Conservation (phyloP, 2,113 vertebrate genomes). For the Aphyosemion australe region DNA sequence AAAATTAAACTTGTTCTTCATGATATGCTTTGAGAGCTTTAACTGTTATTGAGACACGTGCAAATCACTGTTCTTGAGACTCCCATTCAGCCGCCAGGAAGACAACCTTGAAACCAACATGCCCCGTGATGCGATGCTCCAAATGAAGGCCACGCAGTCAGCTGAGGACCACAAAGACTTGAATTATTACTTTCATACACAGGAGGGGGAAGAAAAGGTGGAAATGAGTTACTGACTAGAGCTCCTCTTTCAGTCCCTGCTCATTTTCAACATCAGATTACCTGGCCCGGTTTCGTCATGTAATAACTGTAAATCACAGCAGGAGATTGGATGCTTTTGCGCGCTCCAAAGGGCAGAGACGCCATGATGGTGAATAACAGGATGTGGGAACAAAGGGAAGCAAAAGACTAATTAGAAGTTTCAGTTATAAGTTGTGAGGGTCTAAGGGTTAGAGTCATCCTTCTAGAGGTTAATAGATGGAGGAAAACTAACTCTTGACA, state of each 20-base stretch:
- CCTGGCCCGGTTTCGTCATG: slow-evolving; percentile 30
- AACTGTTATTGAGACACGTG: slow-evolving; percentile 20
- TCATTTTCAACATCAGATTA: slow-evolving; percentile 70
- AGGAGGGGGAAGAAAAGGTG: slow-evolving; percentile 44
- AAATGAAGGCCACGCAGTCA: slow-evolving; percentile 41
- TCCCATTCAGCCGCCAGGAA: slow-evolving; percentile 5
- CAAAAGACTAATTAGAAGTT: slow-evolving; percentile 71
- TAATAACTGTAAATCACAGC: slow-evolving; percentile 77
- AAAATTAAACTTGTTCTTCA: slow-evolving; percentile 21
- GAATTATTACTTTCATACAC: slow-evolving; percentile 59
- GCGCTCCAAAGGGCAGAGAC: slow-evolving; percentile 65
- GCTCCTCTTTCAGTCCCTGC: slow-evolving; percentile 53
- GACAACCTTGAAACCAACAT: slow-evolving; percentile 60
- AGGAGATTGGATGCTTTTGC: slow-evolving; percentile 68
- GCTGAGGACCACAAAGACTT: slow-evolving; percentile 42
- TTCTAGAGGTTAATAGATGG: slow-evolving; percentile 69
- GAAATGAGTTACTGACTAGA: slow-evolving; percentile 69
- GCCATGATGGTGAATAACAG: slow-evolving; percentile 53
- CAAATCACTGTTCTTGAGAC: slow-evolving; percentile 32
- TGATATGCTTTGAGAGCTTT: slow-evolving; percentile 25
- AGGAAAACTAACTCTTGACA: slow-evolving; percentile 28
- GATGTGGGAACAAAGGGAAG: slow-evolving; percentile 53
- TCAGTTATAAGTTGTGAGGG: slow-evolving; percentile 53
- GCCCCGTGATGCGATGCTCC: slow-evolving; percentile 14
- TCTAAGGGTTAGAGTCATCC: slow-evolving; percentile 44